Conservation (phyloP, 2,888 invertebrate genomes). For the Melinaea marsaeus region DNA sequence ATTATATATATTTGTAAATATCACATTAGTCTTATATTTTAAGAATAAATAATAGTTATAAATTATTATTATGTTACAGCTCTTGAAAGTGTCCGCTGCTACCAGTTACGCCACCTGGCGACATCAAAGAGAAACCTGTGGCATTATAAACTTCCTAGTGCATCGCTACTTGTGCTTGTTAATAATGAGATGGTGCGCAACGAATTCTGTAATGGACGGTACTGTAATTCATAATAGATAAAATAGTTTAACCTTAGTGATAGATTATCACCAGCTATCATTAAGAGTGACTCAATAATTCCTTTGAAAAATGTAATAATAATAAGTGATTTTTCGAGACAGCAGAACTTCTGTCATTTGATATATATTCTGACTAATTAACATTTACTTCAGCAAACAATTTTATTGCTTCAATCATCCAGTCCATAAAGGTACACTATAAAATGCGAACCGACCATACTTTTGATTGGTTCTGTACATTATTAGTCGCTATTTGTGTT, state of each 20-base stretch:
- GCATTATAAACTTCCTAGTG: constrained; percentile 32
- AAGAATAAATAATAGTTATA: too few relatives aligned
- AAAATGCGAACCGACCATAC: constrained; percentile 51
- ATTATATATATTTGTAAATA: too few relatives aligned
- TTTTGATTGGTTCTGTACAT: constrained; percentile 65
- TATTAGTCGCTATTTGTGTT: constrained; percentile 73
- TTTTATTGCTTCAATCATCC: constrained; percentile 59
- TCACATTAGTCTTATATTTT: too few relatives aligned
- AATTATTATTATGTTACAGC: too few relatives aligned
- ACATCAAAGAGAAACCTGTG: constrained; percentile 41
- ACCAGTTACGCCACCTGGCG: constrained; percentile 59
- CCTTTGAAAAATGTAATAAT: too few relatives aligned
- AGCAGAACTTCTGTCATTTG: neutral
- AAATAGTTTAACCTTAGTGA: too few relatives aligned
- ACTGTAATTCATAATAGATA: too few relatives aligned
- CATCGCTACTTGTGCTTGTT: constrained; percentile 30
- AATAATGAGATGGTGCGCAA: constrained; percentile 30
- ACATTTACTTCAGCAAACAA: constrained; percentile 58
- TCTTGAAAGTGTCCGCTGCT: neutral
- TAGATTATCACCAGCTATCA: too few relatives aligned
- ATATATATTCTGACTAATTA: constrained; percentile 28
- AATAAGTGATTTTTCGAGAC: too few relatives aligned
- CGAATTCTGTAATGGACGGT: constrained; percentile 1
- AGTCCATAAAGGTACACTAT: constrained; percentile 54
- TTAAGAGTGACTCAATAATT: too few relatives aligned